Percentiles rank a stretch among this genome's conserved stretches.
phyloP scores from a whole-genome alignment of 2,113 vertebrate species.

The Heterochromis multidens region DNA sequence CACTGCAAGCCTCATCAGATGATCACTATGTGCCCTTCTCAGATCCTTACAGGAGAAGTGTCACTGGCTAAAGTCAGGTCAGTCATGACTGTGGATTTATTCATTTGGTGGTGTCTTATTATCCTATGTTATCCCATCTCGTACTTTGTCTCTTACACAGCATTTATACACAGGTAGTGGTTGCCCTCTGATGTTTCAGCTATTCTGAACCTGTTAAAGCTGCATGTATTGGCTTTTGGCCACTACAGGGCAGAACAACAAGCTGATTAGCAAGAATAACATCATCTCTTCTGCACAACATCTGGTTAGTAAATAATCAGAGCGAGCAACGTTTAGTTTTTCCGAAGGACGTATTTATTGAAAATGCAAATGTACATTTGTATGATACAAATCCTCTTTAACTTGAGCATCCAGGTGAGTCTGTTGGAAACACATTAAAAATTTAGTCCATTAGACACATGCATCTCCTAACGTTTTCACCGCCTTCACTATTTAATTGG shows the following conservation, averaged over 20 bases:
- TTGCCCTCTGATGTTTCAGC: no score
- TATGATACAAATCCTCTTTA: conserved; percentile 65
- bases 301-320: background rate
- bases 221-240: background rate
- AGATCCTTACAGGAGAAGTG: background rate
- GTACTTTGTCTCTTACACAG: background rate
- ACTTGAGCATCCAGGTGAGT: conserved; percentile 11
- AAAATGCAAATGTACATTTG: conserved; percentile 74
- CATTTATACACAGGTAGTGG: background rate
- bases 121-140: background rate
- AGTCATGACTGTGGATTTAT: background rate
- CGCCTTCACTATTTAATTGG: background rate
- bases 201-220: background rate
- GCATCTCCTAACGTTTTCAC: background rate
- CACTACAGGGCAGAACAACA: background rate
- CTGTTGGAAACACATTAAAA: background rate
- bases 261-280: background rate
- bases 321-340: background rate
- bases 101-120: background rate
- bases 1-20: background rate
- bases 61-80: background rate
- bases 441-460: conserved; percentile 8
- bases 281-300: background rate
- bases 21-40: conserved; percentile 14
- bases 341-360: conserved; percentile 69